A percentile compares a stretch with the other conserved stretches of the same genome.
Evolutionary conservation across 2,113 vertebrate genomes (phyloP).

Genomic region (Hippocampus comes): DNA sequence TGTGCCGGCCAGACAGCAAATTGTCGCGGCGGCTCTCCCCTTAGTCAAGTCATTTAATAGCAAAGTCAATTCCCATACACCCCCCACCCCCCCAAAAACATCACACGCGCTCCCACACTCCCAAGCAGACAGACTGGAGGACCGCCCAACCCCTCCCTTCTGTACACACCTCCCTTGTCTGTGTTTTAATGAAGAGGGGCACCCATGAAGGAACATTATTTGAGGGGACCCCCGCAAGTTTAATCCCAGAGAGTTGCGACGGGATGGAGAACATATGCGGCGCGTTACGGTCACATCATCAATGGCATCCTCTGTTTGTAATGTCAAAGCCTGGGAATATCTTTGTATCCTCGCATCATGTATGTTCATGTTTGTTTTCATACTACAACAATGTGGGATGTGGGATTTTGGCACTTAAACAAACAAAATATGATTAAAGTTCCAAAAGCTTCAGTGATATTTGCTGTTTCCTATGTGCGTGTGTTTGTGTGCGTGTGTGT

Average conservation of each 20-base stretch:
- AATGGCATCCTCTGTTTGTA: constrained; percentile 57
- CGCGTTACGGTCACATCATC: constrained; percentile 54
- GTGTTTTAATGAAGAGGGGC: constrained; percentile 73
- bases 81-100: constrained; percentile 27
- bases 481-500: too few species aligned
- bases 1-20: constrained; percentile 78
- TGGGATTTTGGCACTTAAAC: background rate
- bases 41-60: constrained; percentile 62
- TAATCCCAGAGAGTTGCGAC: constrained; percentile 57
- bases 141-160: constrained; percentile 57
- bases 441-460: too few species aligned
- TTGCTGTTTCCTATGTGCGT: too few species aligned
- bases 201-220: constrained; percentile 61
- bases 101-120: constrained; percentile 73
- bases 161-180: constrained; percentile 57
- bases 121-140: constrained; percentile 70
- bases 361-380: constrained; percentile 5
- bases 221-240: constrained; percentile 37
- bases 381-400: constrained; percentile 13
- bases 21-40: constrained; percentile 56
- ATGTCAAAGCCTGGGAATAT: constrained; percentile 44
- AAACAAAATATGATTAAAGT: too few species aligned
- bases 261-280: constrained; percentile 60
- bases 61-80: constrained; percentile 69
- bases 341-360: constrained; percentile 40